Conservation (phyloP, 1,140 invertebrate genomes). For the Drosophila lacteicornis region DNA sequence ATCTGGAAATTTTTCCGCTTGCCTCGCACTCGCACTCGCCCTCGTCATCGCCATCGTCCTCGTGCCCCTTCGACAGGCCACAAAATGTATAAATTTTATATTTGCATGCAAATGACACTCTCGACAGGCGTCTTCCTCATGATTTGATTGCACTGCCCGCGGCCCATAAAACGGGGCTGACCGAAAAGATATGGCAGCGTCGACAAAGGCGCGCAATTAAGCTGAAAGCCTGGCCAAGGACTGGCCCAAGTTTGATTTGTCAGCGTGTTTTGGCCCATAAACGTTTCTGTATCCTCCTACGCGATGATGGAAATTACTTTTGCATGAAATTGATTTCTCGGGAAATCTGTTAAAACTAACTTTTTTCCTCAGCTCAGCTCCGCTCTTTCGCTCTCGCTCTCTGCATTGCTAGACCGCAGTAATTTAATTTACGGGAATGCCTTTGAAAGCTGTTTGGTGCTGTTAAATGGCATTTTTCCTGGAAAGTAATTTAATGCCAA, state of each 20-base stretch:
- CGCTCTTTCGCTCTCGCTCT: background rate
- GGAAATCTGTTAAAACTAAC: slow-evolving; percentile 36
- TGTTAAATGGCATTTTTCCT: slow-evolving; percentile 32
- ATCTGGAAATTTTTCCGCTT: slow-evolving; percentile 39
- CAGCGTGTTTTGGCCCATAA: slow-evolving; percentile 1
- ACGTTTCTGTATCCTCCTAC: slow-evolving; percentile 2
- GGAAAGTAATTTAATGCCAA: slow-evolving; percentile 37
- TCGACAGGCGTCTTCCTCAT: slow-evolving; percentile 42
- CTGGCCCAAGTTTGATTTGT: slow-evolving; percentile 23
- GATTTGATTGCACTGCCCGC: slow-evolving; percentile 55
- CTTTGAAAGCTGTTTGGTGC: slow-evolving; percentile 2
- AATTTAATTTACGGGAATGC: slow-evolving; percentile 44
- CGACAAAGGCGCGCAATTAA: slow-evolving; percentile 45
- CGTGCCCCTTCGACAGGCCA: slow-evolving; percentile 19
- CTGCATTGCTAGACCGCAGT: slow-evolving; percentile 23
- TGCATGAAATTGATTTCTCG: slow-evolving; percentile 47
- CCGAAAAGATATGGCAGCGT: slow-evolving; percentile 21
- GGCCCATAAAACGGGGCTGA: slow-evolving; percentile 35
- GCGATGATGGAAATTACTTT: slow-evolving; percentile 14
- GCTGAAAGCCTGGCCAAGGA: slow-evolving; percentile 49
- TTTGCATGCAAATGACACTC: slow-evolving; percentile 54
- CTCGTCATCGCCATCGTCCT: background rate
- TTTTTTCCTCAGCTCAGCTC: background rate
- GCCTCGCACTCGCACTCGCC: background rate
- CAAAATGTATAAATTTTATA: slow-evolving; percentile 40